Percentiles rank a stretch among this genome's conserved stretches.
These are phyloP conservation scores for Perizoma flavofasciatum DNA, from an alignment of 2,888 invertebrate species.

Conservation along the genomic window DNA sequence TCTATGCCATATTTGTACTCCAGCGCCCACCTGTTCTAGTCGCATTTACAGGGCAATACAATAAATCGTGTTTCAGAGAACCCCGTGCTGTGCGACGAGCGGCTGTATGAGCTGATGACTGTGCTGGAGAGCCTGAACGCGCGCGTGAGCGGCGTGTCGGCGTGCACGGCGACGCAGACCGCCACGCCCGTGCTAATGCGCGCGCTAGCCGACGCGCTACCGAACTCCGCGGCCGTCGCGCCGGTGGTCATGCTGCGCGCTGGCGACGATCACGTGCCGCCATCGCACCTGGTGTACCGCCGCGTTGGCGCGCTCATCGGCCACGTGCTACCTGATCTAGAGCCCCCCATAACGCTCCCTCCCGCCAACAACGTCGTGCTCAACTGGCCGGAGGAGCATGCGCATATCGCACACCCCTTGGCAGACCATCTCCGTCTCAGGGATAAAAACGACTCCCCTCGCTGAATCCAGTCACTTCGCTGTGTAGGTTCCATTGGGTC, in stretches of 20 bases:
- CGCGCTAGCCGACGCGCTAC: slow-evolving; percentile 67
- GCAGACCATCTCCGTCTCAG: slow-evolving; percentile 67
- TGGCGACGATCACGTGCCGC: slow-evolving; percentile 37
- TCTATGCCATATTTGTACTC: no score
- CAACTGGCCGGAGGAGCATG: slow-evolving; percentile 69
- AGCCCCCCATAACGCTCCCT: slow-evolving; percentile 73
- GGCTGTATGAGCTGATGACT: slow-evolving; percentile 87
- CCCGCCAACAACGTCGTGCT: slow-evolving; percentile 67
- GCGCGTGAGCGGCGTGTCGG: slow-evolving; percentile 87
- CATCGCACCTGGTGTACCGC: slow-evolving; percentile 59
- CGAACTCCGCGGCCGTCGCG: slow-evolving; percentile 49
- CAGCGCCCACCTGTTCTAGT: no score
- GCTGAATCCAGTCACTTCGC: slow-evolving; percentile 13
- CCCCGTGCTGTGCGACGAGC: slow-evolving; percentile 91
- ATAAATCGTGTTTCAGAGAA: slow-evolving; percentile 86
- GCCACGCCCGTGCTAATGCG: slow-evolving; percentile 63
- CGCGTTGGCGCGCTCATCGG: slow-evolving; percentile 70
- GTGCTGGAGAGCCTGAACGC: slow-evolving; percentile 89
- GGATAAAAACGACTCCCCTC: slow-evolving; percentile 44
- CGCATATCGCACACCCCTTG: slow-evolving; percentile 66
- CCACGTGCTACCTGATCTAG: slow-evolving; percentile 70
- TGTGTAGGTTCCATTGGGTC: slow-evolving; percentile 13
- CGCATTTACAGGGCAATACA: no score
- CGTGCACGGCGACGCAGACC: slow-evolving; percentile 72
- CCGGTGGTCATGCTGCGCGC: slow-evolving; percentile 49